These are phyloP conservation scores for Andrena hattorfiana DNA, from an alignment of 2,888 invertebrate species.

Conservation along the genomic window DNA sequence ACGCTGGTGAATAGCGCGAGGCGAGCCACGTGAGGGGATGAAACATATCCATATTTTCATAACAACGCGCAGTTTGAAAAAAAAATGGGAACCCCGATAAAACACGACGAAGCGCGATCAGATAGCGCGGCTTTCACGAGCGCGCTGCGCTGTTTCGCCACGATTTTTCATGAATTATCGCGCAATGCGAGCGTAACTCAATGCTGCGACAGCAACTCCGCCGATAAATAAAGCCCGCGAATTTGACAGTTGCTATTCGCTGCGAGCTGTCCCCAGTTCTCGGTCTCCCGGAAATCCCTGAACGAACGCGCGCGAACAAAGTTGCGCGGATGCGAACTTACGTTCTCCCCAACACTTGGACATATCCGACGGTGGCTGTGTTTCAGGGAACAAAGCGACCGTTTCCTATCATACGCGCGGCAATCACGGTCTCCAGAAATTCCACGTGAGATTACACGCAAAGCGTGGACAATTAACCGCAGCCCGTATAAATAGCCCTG, in stretches of 20 bases:
- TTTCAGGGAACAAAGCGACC: background rate
- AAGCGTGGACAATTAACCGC: slow-evolving; percentile 40
- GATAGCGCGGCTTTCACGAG: background rate
- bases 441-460: background rate
- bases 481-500: slow-evolving; percentile 44
- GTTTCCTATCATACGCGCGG: background rate
- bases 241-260: slow-evolving; percentile 30
- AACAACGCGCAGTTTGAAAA: background rate
- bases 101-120: background rate
- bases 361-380: too few species aligned
- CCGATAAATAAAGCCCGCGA: slow-evolving; percentile 51
- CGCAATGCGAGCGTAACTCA: slow-evolving; percentile 16
- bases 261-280: slow-evolving; percentile 21
- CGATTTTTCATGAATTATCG: slow-evolving; percentile 29
- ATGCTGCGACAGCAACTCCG: slow-evolving; percentile 11
- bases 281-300: background rate
- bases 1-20: too few species aligned
- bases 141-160: background rate
- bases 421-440: background rate
- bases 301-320: slow-evolving; percentile 22
- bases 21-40: background rate
- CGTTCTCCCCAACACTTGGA: too few species aligned
- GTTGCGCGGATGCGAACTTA: slow-evolving; percentile 7
- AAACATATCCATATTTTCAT: background rate
- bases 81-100: background rate